These are phyloP conservation scores for Drosophila limbata DNA, from an alignment of 2,888 invertebrate species.

Conservation along the genomic window DNA sequence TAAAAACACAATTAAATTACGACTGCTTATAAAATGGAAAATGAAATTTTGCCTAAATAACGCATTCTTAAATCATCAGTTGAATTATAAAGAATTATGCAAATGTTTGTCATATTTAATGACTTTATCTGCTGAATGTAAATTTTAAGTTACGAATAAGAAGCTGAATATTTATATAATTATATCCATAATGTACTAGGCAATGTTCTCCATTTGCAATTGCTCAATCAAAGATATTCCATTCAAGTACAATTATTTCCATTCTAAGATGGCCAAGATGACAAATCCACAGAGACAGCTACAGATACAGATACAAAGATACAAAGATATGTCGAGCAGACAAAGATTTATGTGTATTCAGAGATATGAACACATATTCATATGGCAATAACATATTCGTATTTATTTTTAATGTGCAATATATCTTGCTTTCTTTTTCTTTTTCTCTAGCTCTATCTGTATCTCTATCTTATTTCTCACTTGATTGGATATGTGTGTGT, in stretches of 20 bases:
- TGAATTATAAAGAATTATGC: constrained; percentile 17
- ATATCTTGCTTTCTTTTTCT: constrained; percentile 14
- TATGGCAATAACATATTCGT: constrained; percentile 67
- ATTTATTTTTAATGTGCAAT: constrained; percentile 74
- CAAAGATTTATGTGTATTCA: constrained; percentile 36
- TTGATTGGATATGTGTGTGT: constrained; percentile 15
- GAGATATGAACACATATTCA: constrained; percentile 48
- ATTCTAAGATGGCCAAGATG: constrained; percentile 2
- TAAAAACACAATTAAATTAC: constrained; percentile 37
- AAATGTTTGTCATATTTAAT: constrained; percentile 9
- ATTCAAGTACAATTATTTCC: neutral
- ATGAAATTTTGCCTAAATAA: constrained; percentile 2
- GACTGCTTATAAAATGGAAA: neutral
- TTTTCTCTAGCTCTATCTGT: constrained; percentile 2
- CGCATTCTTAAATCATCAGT: constrained; percentile 27
- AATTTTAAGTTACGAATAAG: neutral
- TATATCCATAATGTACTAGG: neutral
- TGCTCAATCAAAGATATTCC: constrained; percentile 2
- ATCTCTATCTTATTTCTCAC: neutral
- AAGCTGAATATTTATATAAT: neutral
- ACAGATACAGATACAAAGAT: neutral
- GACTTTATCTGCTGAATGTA: neutral
- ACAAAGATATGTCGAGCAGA: constrained; percentile 19
- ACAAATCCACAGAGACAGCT: neutral
- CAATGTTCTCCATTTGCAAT: constrained; percentile 10